Conservation (phyloP, 2,888 invertebrate genomes). For the Chymomyza procnemis region DNA sequence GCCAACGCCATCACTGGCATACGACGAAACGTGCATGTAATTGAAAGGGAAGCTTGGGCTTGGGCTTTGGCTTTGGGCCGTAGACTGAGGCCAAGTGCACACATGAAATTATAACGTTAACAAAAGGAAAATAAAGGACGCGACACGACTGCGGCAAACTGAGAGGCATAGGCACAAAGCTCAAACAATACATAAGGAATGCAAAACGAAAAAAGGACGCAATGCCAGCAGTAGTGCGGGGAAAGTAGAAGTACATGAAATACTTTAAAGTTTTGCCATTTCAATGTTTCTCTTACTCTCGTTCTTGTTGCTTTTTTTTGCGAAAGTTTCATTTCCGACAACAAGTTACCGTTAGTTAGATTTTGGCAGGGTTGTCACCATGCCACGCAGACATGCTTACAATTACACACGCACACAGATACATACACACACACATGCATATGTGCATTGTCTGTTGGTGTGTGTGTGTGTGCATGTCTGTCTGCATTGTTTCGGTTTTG, state of each 20-base stretch:
- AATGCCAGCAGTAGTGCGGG: too few relatives aligned
- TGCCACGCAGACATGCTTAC: background rate
- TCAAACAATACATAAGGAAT: constrained; percentile 3
- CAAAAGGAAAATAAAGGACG: constrained; percentile 59
- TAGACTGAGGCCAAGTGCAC: constrained; percentile 27
- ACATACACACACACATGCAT: constrained; percentile 43
- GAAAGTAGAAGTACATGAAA: too few relatives aligned
- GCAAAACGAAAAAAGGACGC: constrained; percentile 16
- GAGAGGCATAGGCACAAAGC: constrained; percentile 17
- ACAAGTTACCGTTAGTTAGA: constrained; percentile 72
- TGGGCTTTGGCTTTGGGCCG: constrained; percentile 31
- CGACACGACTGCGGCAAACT: constrained; percentile 12
- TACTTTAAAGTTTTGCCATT: constrained; percentile 59
- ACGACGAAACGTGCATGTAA: constrained; percentile 67
- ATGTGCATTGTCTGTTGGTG: constrained; percentile 60
- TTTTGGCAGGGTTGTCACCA: constrained; percentile 59
- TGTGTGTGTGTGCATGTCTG: constrained; percentile 29
- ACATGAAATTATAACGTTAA: constrained; percentile 74
- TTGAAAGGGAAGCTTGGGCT: constrained; percentile 76
- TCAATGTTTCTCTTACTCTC: background rate
- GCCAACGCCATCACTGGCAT: constrained; percentile 14
- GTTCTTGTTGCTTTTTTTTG: constrained; percentile 29
- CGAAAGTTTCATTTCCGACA: constrained; percentile 74
- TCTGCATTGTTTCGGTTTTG: constrained; percentile 64
- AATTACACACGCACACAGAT: background rate